Conservation (phyloP, 1,140 invertebrate genomes). For the Aphaenogaster rudis region DNA sequence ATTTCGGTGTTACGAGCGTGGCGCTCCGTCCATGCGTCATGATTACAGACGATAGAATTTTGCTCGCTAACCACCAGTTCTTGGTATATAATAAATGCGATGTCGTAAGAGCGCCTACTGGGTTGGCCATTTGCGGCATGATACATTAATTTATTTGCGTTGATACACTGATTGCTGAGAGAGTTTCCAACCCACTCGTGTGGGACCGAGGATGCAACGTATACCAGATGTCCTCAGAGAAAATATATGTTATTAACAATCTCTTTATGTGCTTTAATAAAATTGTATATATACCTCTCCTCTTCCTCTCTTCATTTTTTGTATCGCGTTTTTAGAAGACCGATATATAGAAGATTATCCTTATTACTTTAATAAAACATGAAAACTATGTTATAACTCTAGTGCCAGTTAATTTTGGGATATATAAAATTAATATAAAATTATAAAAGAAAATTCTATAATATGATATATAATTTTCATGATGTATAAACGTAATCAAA, state of each 20-base stretch:
- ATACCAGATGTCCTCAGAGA: not conserved
- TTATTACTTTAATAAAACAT: not conserved
- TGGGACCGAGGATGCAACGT: not conserved
- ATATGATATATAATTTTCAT: constrained; percentile 1
- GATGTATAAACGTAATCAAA: not conserved
- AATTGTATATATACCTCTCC: not conserved
- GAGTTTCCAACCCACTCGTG: constrained; percentile 5
- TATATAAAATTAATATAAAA: not conserved
- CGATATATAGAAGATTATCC: not conserved
- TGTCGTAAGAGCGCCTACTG: constrained; percentile 28
- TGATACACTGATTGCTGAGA: constrained; percentile 13
- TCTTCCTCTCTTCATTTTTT: not conserved
- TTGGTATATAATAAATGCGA: constrained; percentile 21
- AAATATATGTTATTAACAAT: not conserved
- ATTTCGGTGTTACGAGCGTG: constrained; percentile 23
- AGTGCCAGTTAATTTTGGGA: not conserved
- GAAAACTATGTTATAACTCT: not conserved
- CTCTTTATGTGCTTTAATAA: not conserved
- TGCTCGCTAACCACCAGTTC: constrained; percentile 41
- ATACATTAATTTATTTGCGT: constrained; percentile 46
- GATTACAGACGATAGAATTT: constrained; percentile 56
- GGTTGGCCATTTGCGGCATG: constrained; percentile 8
- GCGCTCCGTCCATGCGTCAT: constrained; percentile 35
- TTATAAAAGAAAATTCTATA: not conserved
- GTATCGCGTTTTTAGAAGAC: not conserved